phyloP scores from a whole-genome alignment of 2,797 vertebrate genomes.

The Sternarchorhynchus goeldii region DNA sequence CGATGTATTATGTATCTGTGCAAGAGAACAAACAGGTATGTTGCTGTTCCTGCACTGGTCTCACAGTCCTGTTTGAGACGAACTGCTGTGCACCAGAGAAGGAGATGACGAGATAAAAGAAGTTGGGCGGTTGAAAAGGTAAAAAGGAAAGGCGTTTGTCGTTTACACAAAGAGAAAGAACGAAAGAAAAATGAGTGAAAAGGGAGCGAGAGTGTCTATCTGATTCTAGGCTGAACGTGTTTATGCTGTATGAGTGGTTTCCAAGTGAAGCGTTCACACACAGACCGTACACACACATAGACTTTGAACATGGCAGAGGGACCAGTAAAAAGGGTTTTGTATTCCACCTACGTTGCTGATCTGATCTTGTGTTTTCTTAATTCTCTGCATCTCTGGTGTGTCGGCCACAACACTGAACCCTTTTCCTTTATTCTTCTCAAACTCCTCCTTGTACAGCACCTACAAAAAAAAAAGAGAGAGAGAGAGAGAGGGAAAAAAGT shows the following conservation, averaged over 20 bases:
- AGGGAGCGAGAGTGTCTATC: too few species aligned
- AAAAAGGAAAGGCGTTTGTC: constrained; percentile 64
- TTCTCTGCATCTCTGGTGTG: constrained; percentile 93
- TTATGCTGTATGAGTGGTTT: too few species aligned
- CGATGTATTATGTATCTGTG: not conserved
- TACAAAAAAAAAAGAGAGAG: constrained; percentile 65
- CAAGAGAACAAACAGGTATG: not conserved
- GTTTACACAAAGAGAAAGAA: constrained; percentile 60
- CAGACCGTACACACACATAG: too few species aligned
- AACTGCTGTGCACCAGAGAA: constrained; percentile 64
- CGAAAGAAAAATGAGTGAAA: constrained; percentile 28
- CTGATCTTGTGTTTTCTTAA: constrained; percentile 94
- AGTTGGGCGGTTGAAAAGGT: constrained; percentile 59
- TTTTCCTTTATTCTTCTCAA: constrained; percentile 97
- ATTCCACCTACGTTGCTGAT: constrained; percentile 91
- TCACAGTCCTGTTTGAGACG: constrained; percentile 41
- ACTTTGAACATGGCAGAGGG: too few species aligned
- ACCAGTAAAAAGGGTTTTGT: not conserved
- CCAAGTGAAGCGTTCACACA: too few species aligned
- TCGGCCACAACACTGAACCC: constrained; percentile 91
- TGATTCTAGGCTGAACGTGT: too few species aligned
- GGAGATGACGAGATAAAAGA: constrained; percentile 74
- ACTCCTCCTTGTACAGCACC: constrained; percentile 96
- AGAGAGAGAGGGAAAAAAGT: not conserved
- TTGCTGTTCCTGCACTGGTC: constrained; percentile 59